Evolutionary conservation across 2,888 invertebrate genomes (phyloP), one percentile per base, ranked within the genome.

Genomic region (Matsumyia berberina): DNA sequence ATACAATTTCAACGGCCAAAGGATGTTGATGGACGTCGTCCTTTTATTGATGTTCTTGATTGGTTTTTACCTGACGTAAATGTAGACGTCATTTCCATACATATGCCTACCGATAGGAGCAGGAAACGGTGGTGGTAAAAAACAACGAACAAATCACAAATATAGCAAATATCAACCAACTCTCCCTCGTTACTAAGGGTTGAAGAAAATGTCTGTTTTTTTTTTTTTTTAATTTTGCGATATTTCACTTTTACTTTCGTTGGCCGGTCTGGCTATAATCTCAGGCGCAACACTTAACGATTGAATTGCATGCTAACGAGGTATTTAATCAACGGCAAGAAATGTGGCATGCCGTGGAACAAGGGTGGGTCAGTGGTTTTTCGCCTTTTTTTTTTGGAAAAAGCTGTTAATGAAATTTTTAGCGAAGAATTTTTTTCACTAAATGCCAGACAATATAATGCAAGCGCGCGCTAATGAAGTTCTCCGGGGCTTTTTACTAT

Each of bases 41-140:
- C 89, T 91, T 91, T 91, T 90, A 90, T 91, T 91, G 91, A 91
- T 91, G 91, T 89, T 90, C 90, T 90, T 91, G 91, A 91, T 91
- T 91, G 91, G 90, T 90, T 90, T 90, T 90, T 90, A 90, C 90
- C 90, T 90, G 87, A 35, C 29, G 39, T 33, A 55, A 79, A 76
- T 85, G 66, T 39, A 80, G 80, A 76, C 85, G 80, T 80, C 83
- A 85, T 79, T 73, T 79, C 49, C 79, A 70, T 64, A 24, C 35
- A 55, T 15, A 70, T 33, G 17, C 44, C 62, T 64, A 70, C 53
- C 60, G 37, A 31, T 42, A 44, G 42, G 19, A 46, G 39, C 17
- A 53, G 60, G 29, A 15, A 42, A n/a, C 1, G 8, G n/a, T n/a
- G 33, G n/a, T 5, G 39, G 57, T 55, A 44, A 58, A 69, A 79